Evolutionary conservation across 2,888 invertebrate genomes (phyloP).

Genomic region (Alentia gelatinosa): DNA sequence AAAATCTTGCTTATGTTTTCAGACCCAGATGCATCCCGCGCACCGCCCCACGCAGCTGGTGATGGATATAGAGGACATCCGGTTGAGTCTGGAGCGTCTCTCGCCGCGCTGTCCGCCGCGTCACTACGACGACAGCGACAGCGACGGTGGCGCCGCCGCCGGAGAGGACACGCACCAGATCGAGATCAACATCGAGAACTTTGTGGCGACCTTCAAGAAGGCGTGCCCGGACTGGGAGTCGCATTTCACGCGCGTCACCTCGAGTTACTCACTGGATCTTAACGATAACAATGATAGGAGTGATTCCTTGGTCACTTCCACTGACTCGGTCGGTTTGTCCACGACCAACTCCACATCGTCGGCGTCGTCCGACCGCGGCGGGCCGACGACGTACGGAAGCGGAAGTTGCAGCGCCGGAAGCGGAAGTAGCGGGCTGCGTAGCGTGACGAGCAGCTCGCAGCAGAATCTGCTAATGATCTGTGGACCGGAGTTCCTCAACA

Average conservation of each 20-base stretch:
- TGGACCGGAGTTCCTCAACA: conserved; percentile 37
- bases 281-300: not conserved
- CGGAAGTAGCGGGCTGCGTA: not conserved
- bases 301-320: conserved; percentile 16
- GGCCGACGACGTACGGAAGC: not conserved
- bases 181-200: conserved; percentile 50
- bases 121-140: not conserved
- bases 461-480: conserved; percentile 41
- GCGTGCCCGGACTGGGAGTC: conserved; percentile 42
- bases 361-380: not conserved
- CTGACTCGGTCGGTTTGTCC: not conserved
- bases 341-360: not conserved
- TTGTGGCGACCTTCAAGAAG: conserved; percentile 53
- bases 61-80: conserved; percentile 44
- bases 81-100: conserved; percentile 12
- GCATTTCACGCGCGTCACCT: not conserved
- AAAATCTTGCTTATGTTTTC: not conserved
- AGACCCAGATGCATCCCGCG: conserved; percentile 15
- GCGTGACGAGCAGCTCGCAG: not conserved
- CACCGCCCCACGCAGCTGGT: not conserved
- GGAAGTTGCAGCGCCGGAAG: not conserved
- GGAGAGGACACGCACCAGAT: conserved; percentile 23
- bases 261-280: not conserved
- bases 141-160: not conserved
- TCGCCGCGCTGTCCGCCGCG: not conserved